Evolutionary conservation across 2,888 invertebrate genomes (phyloP).

Genomic region (Cynaeus angustus): DNA sequence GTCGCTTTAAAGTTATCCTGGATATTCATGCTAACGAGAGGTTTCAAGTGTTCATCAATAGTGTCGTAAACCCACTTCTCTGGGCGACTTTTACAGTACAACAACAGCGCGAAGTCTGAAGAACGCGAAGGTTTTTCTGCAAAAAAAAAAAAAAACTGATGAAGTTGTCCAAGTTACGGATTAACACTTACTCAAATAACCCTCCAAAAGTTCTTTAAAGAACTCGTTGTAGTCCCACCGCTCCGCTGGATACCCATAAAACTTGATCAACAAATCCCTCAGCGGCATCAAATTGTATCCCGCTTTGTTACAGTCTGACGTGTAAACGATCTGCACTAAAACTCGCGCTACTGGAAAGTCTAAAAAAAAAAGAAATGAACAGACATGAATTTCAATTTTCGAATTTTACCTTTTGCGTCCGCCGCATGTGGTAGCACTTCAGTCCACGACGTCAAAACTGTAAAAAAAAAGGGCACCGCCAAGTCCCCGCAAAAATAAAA

Average conservation of each 20-base stretch:
- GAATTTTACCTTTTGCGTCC: conserved; percentile 56
- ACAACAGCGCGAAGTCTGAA: conserved; percentile 62
- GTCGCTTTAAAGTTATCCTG: conserved; percentile 63
- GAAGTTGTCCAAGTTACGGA: too few relatives aligned
- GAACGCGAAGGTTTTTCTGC: conserved; percentile 60
- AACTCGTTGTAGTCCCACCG: conserved; percentile 61
- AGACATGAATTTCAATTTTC: too few relatives aligned
- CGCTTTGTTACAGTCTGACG: conserved; percentile 58
- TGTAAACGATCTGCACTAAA: conserved; percentile 67
- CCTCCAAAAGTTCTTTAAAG: conserved; percentile 65
- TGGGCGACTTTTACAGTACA: conserved; percentile 70
- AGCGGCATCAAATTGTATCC: conserved; percentile 65
- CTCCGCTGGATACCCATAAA: conserved; percentile 68
- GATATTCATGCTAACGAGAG: conserved; percentile 58
- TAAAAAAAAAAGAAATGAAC: conserved; percentile 54
- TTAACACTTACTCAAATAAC: conserved; percentile 68
- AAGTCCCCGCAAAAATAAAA: conserved; percentile 69
- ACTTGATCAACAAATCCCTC: conserved; percentile 65
- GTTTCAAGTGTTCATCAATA: conserved; percentile 64
- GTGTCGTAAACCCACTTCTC: conserved; percentile 68
- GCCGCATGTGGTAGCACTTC: conserved; percentile 70
- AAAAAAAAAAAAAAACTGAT: too few relatives aligned
- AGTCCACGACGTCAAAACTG: conserved; percentile 70
- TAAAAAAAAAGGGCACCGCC: conserved; percentile 67
- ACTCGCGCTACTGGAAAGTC: conserved; percentile 68